A percentile compares a stretch with the other conserved stretches of the same genome.
Evolutionary conservation across 2,113 vertebrate species (phyloP).

Genomic region (Ctenomys sociabilis): DNA sequence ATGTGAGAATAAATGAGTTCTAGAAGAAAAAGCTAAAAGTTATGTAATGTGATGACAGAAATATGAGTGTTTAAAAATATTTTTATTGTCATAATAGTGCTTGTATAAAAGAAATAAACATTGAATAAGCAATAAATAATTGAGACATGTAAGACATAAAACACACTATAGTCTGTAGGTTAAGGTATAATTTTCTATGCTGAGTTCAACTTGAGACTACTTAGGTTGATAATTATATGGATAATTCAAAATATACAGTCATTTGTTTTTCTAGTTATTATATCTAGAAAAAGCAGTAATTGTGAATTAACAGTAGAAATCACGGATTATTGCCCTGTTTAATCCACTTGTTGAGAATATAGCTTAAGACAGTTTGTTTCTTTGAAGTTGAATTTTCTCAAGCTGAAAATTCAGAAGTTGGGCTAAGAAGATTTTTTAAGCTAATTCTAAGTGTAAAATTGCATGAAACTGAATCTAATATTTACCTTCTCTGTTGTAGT

Average conservation of each 20-base stretch:
- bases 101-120: not conserved
- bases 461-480: not conserved
- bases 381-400: slow-evolving; percentile 49
- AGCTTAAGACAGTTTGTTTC: not conserved
- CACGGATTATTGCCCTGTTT: not conserved
- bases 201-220: not conserved
- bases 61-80: not conserved
- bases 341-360: not conserved
- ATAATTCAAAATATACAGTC: not conserved
- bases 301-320: slow-evolving; percentile 1
- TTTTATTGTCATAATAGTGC: not conserved
- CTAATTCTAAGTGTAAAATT: not conserved
- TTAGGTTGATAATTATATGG: not conserved
- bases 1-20: slow-evolving; percentile 27
- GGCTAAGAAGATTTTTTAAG: not conserved
- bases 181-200: not conserved
- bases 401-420: not conserved
- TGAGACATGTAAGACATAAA: not conserved
- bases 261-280: not conserved
- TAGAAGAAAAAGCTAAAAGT: slow-evolving; percentile 31
- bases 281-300: not conserved
- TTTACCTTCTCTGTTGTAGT: not conserved
- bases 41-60: not conserved
- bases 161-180: not conserved
- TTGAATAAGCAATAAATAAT: not conserved